Evolutionary conservation across 2,113 vertebrate genomes (phyloP), one percentile per base, ranked within the genome.

Genomic region (Pituophis catenifer): DNA sequence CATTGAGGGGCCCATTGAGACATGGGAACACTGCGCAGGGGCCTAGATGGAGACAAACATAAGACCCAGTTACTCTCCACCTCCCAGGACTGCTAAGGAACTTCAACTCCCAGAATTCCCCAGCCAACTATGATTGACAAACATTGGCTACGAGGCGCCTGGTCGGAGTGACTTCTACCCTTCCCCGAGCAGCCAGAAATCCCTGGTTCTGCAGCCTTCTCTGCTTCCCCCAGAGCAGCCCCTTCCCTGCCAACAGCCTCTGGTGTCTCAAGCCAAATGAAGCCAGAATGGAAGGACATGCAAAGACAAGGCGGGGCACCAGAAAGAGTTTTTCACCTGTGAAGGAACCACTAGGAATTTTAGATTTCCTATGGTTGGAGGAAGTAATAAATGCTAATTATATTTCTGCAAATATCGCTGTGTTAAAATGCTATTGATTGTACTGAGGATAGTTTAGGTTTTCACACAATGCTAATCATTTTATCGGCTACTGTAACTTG

Each of bases 1-100:
- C 96, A 98, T 96, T 97, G 97, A 98, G 96, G 98, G 97, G 96
- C 98, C 98, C 97, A 98, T 98, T 97, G 96, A 98, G 97, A 98
- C 98, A 98, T 98, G 98, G 95, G 96, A 38, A 97, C 96, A 95
- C 94, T 96, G 94, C 97, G 97, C 97, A 93, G 93, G 94, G 96
- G 95, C 98, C 98, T 98, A 93, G 90, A 96, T 96, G 96, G 93
- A 96, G 93, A 97, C 97, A 91, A 0, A 94, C 24, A 95, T 44
- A 10, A 8, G 17, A 21, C 62, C 96, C 94, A 55, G 38, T 88
- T n/a, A 92, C 3, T 15, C 11, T 81, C 8, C 3, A 29, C 3
- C 12, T 2, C 44, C 24, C 2, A 4, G 75, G 75, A 21, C 75
- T 81, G 75, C 75, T 81, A 21, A 44, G 75, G 7, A 81, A 33